Base-by-base conservation (phyloP, 2,797 vertebrate species). In the Macroramphosus scolopax region DNA sequence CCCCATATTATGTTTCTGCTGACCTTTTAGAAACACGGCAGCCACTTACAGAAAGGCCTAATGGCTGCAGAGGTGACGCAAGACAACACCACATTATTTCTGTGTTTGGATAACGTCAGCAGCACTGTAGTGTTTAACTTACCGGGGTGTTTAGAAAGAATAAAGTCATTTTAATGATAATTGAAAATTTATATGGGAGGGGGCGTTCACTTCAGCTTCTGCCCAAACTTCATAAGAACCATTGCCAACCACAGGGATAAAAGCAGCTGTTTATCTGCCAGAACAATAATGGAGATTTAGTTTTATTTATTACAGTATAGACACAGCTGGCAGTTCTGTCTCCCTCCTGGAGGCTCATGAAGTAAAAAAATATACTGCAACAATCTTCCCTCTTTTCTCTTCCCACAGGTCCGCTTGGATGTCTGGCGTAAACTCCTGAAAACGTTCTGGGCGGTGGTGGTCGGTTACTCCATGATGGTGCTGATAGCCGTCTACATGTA, bases 401-500 rank as follows among this genome's bases (percentile, higher is more conserved):
- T 4, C 12, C 5, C 6, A 46, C 34, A 91, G 91, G 63, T 84
- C 6, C 73, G 68, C 18, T 91, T 84, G 7, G 67, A 88, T 0
- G 17, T 80, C 12, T 87, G 89, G 91, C 85, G 90, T 10, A 72
- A 68, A 25, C 1, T 84, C 17, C 65, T 88, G 60, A 92, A 91
- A 71, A 84, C 63, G 1, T 92, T 92, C 78, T 91, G 90, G 90
- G 82, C 82, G 0, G 80, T 88, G 15, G 86, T 84, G 55, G 89
- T 92, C 1, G 89, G 86, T 8, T 91, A 90, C 61, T 92, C 92
- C 30, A 88, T 89, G 87, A 28, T 89, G 43, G 90, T 92, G 32
- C 76, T 93, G 41, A 88, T 90, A 8, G 53, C 72, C 8, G 68
- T 92, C 72, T 92, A 91, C 62, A 71, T 86, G 58, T 92, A 92